These are phyloP conservation scores for Donacobius atricapilla DNA, from an alignment of 2,113 vertebrate species.

Conservation along the genomic window DNA sequence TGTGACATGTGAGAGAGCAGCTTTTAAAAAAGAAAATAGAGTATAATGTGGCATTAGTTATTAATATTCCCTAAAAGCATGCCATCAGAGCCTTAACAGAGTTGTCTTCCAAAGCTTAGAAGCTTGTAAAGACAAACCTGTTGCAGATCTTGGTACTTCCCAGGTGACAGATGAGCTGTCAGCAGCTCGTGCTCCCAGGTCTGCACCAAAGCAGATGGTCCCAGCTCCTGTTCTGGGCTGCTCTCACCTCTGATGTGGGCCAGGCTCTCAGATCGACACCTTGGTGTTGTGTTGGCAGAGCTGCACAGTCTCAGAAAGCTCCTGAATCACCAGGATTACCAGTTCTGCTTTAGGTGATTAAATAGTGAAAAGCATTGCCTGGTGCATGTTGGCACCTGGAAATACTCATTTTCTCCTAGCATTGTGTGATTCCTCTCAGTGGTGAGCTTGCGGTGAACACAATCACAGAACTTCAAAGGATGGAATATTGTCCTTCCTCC, in stretches of 20 bases:
- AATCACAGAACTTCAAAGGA: neutral
- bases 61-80: neutral
- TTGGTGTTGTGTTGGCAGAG: neutral
- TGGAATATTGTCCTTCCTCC: neutral
- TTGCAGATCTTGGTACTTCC: neutral
- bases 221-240: neutral
- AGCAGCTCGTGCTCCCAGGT: neutral
- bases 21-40: neutral
- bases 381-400: neutral
- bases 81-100: neutral
- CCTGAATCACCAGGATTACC: neutral
- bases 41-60: neutral
- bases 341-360: neutral
- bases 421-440: neutral
- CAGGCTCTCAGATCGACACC: neutral
- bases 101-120: neutral
- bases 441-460: neutral
- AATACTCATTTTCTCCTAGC: neutral
- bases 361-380: neutral
- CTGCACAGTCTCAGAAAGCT: neutral
- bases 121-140: neutral
- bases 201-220: neutral
- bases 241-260: neutral
- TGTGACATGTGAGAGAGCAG: accelerated
- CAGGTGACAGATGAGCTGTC: neutral